phyloP scores from a whole-genome alignment of 2,888 invertebrate species.

The Dexiosoma caninum region DNA sequence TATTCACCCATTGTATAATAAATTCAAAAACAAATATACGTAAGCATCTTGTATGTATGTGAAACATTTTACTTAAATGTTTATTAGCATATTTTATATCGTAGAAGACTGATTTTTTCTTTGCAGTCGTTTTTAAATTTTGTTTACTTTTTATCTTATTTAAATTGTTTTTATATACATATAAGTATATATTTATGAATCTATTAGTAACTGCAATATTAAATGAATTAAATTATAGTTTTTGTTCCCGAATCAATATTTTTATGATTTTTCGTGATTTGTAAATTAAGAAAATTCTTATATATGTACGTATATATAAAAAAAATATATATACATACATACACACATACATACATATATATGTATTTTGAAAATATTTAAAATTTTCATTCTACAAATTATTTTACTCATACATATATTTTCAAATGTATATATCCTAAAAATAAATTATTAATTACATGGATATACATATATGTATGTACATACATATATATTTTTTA shows the following conservation, averaged over 20 bases:
- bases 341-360: background rate
- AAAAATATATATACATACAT: background rate
- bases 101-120: background rate
- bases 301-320: no score
- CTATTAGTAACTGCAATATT: slow-evolving; percentile 43
- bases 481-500: background rate
- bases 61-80: background rate
- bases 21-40: background rate
- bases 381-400: slow-evolving; percentile 22
- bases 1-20: slow-evolving; percentile 23
- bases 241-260: slow-evolving; percentile 39
- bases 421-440: slow-evolving; percentile 45
- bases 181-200: background rate
- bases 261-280: slow-evolving; percentile 22
- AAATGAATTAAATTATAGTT: slow-evolving; percentile 26
- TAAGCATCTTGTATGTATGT: background rate
- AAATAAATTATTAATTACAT: slow-evolving; percentile 29
- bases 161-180: no score
- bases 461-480: background rate
- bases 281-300: slow-evolving; percentile 28
- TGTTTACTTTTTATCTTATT: no score
- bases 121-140: no score
- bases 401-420: slow-evolving; percentile 15
- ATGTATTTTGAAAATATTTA: slow-evolving; percentile 21
- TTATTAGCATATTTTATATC: slow-evolving; percentile 13